Evolutionary conservation across 2,113 vertebrate genomes (phyloP), one percentile per base, ranked within the genome.

Genomic region (Colossoma macropomum): DNA sequence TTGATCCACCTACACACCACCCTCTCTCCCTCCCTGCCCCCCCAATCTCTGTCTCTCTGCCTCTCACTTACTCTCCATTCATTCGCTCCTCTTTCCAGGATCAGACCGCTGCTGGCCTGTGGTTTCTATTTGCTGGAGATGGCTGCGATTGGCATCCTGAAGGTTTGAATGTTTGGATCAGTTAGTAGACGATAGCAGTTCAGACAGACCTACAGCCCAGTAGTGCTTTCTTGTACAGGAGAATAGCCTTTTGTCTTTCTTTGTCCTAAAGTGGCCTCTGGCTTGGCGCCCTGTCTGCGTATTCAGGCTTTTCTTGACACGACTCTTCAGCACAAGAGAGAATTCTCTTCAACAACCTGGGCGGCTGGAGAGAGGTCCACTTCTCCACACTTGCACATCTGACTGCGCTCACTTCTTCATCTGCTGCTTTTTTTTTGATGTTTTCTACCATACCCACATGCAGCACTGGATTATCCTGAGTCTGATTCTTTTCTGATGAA

Each of bases 1-100:
- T 72, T 89, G 90, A 92, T 91, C 85, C 89, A 90, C 81, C 80
- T 80, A 86, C 86, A 62, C 66, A 87, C 69, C 69, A 70, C 30
- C 27, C 69, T 86, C 86, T 84, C 77, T 73, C 80, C 71, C 81
- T 81, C 85, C 75, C 80, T 81, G 66, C 52, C 76, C 25, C 63
- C 25, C 79, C 81, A 85, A 87, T 82, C 81, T 85, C 75, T 80
- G 84, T 85, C 75, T 4, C 78, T 52, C 59, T 63, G n/a, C 75
- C 84, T 54, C 85, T 85, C 75, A 6, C 78, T 52, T 63, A 66
- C 25, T 77, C 84, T 54, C 82, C 48, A n/a, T 27, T 63, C 45
- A 50, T 82, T 48, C 71, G 28, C 41, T 77, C 38, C 70, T 84
- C 62, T 52, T 77, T 60, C 28, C 63, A 82, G 82, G 84, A 84